Base-by-base conservation (phyloP, 2,113 vertebrate species). In the Physeter macrocephalus region DNA sequence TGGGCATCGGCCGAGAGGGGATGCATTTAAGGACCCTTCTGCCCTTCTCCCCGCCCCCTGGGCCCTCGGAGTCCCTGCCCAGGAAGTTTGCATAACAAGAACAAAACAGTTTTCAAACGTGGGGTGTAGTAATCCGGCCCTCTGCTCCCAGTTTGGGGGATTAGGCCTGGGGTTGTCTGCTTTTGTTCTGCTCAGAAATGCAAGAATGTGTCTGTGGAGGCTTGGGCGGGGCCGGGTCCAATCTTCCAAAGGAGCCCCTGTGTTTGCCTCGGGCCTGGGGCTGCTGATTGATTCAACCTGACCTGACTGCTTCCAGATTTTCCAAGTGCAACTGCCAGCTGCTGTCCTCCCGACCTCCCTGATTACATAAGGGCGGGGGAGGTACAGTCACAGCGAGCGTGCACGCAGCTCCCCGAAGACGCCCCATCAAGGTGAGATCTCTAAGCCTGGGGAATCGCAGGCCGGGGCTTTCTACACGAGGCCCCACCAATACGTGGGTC, bases 111-210 rank as follows among this genome's bases (percentile, higher is more conserved):
- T 90, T 95, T 91, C 74, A 86, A 93, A 96, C 29, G 12, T 69
- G 36, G 94, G 90, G 95, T 39, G 46, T 66, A 74, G 89, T 84
- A 64, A 92, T 93, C 92, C 6, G 0, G 29, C 81, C 23, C 31
- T 88, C 31, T 29, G 71, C 80, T 90, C 84, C 39, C 29, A 27
- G 88, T 59, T 89, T 88, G 25, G 66, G 69, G 92, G 92, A 95
- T 97, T 97, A 96, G 14, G 59, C 59, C 29, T 86, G 11, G 11
- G 62, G 57, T 62, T 93, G 96, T 93, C 90, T 93, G 77, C 27
- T 94, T 94, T 94, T 97, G 83, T 85, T 90, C n/a, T 23, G 13
- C n/a, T 95, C 72, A 96, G 95, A 93, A 96, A 87, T 88, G 90
- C 93, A 82, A 59, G 88, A 80, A 72, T 89, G 81, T 49, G 18